Base-by-base conservation (phyloP, 2,888 invertebrate genomes). In the Dryadula phaetusa region DNA sequence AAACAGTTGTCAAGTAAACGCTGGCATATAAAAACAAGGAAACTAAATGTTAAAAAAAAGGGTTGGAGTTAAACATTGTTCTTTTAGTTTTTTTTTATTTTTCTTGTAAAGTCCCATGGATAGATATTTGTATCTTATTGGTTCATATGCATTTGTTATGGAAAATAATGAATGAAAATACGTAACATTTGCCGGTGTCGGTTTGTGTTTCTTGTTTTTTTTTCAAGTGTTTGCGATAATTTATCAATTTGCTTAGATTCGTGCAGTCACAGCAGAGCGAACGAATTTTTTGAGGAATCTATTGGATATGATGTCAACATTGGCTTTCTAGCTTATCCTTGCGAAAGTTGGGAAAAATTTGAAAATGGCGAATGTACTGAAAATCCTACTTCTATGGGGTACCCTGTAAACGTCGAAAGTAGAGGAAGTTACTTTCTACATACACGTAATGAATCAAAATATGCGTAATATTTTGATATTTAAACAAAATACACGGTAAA, bases 221-320 rank as follows among this genome's bases (percentile, higher is more conserved):
- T n/a, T n/a, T n/a, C n/a, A n/a, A n/a, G n/a, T n/a, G n/a, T n/a
- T n/a, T n/a, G n/a, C n/a, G n/a, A 37, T 12, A 37, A 12, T 12
- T 37, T 62, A 54, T 7, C 49, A 14, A 22, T 49, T 22, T 22
- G 12, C 12, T 22, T 56, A 93, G 96, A 95, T 76, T 94, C 93
- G 5, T 96, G 96, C 84, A 96, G 96, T 78, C 96, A 96, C 81
- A 94, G 94, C 0, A 93, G 95, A 64, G 93, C 96, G 0, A 93
- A 93, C 77, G 82, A 90, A 71, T 95, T 93, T 75, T 96, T 94
- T 80, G 92, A 90, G 0, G 95, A 95, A 79, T 96, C 96, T 3
- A 94, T 96, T 53, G 82, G 86, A n/a, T 76, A 77, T 62, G 60
- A 65, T 46, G 83, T 90, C 1, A 81, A 86, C 0, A 77, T 77